Conservation (phyloP, 2,797 vertebrate species). For the Lepidocolaptes lacrymiger region DNA sequence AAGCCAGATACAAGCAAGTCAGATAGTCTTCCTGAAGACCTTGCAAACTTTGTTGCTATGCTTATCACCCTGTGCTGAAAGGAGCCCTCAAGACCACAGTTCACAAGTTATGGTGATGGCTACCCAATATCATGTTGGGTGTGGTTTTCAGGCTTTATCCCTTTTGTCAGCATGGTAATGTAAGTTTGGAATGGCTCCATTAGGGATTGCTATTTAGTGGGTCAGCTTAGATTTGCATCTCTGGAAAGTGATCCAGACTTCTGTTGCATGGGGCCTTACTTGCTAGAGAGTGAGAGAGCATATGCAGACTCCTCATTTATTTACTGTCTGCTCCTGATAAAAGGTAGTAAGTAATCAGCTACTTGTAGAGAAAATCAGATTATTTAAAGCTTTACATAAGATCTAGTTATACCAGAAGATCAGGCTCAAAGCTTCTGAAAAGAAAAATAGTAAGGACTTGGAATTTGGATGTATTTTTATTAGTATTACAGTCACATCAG, state of each 20-base stretch:
- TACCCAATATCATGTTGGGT: not conserved
- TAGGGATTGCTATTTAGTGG: not conserved
- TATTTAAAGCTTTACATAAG: not conserved
- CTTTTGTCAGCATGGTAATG: not conserved
- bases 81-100: not conserved
- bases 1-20: not conserved
- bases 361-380: not conserved
- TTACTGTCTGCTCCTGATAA: not conserved
- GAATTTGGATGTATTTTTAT: not conserved
- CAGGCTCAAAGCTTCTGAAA: not conserved
- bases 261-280: not conserved
- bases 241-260: not conserved
- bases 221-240: not conserved
- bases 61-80: not conserved
- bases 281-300: not conserved
- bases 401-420: not conserved
- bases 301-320: not conserved
- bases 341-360: not conserved
- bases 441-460: not conserved
- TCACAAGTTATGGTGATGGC: not conserved
- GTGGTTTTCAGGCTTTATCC: not conserved
- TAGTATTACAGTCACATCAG: not conserved
- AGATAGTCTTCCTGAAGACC: not conserved
- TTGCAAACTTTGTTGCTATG: not conserved
- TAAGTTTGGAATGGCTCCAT: not conserved